Evolutionary conservation across 2,888 invertebrate genomes (phyloP).

Genomic region (Aporophyla nigra): DNA sequence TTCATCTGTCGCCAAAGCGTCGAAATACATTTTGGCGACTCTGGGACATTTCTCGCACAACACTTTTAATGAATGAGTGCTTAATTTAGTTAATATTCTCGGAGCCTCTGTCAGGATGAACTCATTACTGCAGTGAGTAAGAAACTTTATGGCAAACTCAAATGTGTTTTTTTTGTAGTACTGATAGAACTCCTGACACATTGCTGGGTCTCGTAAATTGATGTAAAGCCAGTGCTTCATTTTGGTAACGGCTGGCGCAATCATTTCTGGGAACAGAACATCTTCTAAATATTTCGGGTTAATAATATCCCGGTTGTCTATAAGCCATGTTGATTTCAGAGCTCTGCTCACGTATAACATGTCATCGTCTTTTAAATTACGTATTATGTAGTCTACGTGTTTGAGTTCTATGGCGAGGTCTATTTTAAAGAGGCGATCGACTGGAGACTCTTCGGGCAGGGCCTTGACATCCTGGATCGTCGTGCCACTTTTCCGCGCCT

Average conservation of each 20-base stretch:
- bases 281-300: slow-evolving; percentile 79
- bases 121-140: slow-evolving; percentile 73
- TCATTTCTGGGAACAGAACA: slow-evolving; percentile 79
- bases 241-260: slow-evolving; percentile 72
- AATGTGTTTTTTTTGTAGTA: slow-evolving; percentile 72
- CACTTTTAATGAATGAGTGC: slow-evolving; percentile 73
- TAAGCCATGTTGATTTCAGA: slow-evolving; percentile 79
- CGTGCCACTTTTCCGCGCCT: slow-evolving; percentile 45
- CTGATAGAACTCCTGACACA: slow-evolving; percentile 77
- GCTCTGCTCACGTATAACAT: slow-evolving; percentile 82
- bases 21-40: slow-evolving; percentile 75
- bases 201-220: slow-evolving; percentile 65
- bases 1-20: slow-evolving; percentile 68
- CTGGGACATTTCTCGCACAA: slow-evolving; percentile 76
- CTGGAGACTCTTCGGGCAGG: slow-evolving; percentile 70
- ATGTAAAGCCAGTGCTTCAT: slow-evolving; percentile 78
- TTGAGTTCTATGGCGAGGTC: slow-evolving; percentile 77
- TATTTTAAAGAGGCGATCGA: slow-evolving; percentile 82
- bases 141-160: slow-evolving; percentile 74
- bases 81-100: slow-evolving; percentile 72
- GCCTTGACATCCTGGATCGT: slow-evolving; percentile 55
- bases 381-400: slow-evolving; percentile 76
- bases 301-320: slow-evolving; percentile 74
- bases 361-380: slow-evolving; percentile 78
- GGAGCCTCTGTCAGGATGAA: slow-evolving; percentile 71